A percentile compares a stretch with the other conserved stretches of the same genome.
Conservation (phyloP, 2,888 invertebrate species). For the Aphidoletes aphidimyza region DNA sequence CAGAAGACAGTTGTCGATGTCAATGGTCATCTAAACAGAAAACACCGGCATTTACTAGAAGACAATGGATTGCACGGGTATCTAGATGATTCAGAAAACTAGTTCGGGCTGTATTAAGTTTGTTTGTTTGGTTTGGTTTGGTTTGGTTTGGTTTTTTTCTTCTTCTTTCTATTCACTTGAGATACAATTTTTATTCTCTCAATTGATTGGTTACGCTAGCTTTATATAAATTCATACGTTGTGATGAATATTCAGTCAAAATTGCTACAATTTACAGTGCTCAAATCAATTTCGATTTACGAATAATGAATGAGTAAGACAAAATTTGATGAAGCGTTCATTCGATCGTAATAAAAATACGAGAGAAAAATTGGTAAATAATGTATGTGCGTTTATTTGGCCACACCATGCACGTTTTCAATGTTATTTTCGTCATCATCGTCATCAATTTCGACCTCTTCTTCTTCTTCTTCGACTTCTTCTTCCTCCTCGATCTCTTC, state of each 20-base stretch:
- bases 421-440: slow-evolving; percentile 54
- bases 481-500: slow-evolving; percentile 60
- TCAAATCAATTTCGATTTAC: slow-evolving; percentile 13
- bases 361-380: not conserved
- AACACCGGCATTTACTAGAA: not conserved
- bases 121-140: too few species aligned
- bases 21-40: not conserved
- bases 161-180: not conserved
- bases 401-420: not conserved
- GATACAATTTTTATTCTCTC: too few species aligned
- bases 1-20: not conserved
- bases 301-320: slow-evolving; percentile 13
- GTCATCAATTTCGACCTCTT: slow-evolving; percentile 59
- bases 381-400: not conserved
- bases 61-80: not conserved
- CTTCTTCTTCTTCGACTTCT: slow-evolving; percentile 61
- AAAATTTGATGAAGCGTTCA: not conserved
- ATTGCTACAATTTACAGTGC: slow-evolving; percentile 42
- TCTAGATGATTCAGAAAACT: not conserved
- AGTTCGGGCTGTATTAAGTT: not conserved
- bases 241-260: slow-evolving; percentile 46
- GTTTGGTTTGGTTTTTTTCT: not conserved
- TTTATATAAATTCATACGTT: slow-evolving; percentile 15
- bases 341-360: not conserved
- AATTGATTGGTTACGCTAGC: not conserved